Percentiles rank a stretch among this genome's conserved stretches.
Conservation (phyloP, 2,797 vertebrate genomes). For the Periophthalmus magnuspinnatus region DNA sequence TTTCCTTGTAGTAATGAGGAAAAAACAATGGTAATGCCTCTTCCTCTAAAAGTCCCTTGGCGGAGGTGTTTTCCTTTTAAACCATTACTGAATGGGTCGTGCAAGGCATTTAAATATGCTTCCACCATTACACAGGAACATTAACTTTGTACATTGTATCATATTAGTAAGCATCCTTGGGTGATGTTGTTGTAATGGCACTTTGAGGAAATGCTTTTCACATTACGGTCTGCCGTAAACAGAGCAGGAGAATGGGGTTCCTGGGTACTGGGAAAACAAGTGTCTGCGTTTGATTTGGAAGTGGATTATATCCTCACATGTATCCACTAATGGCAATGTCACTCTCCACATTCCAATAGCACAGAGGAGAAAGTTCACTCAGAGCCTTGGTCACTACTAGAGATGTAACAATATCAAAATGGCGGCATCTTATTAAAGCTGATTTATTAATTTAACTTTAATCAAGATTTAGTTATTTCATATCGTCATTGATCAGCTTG, state of each 20-base stretch:
- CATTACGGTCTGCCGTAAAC: neutral
- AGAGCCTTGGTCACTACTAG: too few species aligned
- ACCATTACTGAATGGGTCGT: slow-evolving; percentile 23
- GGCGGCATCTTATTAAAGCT: neutral
- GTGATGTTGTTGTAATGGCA: slow-evolving; percentile 7
- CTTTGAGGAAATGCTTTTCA: neutral
- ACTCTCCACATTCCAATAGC: neutral
- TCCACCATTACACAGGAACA: slow-evolving; percentile 14
- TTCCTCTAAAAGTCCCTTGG: neutral
- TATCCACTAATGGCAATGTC: neutral
- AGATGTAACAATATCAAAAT: too few species aligned
- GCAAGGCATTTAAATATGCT: slow-evolving; percentile 20
- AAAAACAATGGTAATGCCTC: too few species aligned
- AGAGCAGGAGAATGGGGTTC: neutral
- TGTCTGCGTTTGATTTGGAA: slow-evolving; percentile 42
- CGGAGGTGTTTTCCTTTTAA: neutral
- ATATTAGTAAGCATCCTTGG: neutral
- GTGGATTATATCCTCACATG: slow-evolving; percentile 15
- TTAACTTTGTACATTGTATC: slow-evolving; percentile 1
- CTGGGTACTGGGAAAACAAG: slow-evolving; percentile 13
- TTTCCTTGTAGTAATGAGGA: neutral
- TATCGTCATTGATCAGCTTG: neutral
- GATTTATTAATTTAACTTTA: neutral
- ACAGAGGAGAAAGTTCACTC: too few species aligned
- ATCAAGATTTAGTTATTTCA: neutral